Evolutionary conservation across 2,888 invertebrate species (phyloP), one percentile per base, ranked within the genome.

Genomic region (Podabrus alpinus): DNA sequence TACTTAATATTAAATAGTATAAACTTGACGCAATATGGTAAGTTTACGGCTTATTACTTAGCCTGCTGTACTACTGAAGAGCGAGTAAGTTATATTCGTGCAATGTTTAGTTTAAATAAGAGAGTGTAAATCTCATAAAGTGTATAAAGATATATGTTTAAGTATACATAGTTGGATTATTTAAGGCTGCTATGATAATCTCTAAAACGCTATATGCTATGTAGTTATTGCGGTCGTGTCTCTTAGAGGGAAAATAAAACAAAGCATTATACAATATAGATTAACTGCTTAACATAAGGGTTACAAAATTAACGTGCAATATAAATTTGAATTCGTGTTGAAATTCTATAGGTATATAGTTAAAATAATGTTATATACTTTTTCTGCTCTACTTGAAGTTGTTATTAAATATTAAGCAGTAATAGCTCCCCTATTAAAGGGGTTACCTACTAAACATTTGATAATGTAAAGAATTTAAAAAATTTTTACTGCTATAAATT

Each of bases 121-220:
- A 19, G 17, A 64, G 19, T n/a, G 21, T 64, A 21, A 16, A 64
- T 64, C 21, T 21, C 10, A 13, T 13, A 62, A 13, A 15, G 16
- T n/a, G 19, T 64, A 45, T 45, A 45, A 45, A 45, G 45, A 45
- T 45, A 45, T 45, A 45, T 45, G 45, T 45, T 45, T 45, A 45
- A 45, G 62, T 69, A 59, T 59, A 69, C 68, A 69, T 69, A 45
- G 69, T 69, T 69, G 60, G 59, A 59, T 61, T 69, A 60, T 69
- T 69, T 60, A 69, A 64, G 62, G 21, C 69, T 60, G 59, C 17
- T 21, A 25, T 69, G 60, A 69, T 69, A 69, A 69, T 60, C 69
- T 21, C 60, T 19, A 69, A 60, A 69, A 69, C 25, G 61, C 60
- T 61, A 60, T 60, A 25, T 61, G 60, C 13, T 24, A 60, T 60